Percentiles rank a stretch among this genome's conserved stretches.
phyloP scores from a whole-genome alignment of 2,113 vertebrate genomes.

The Pterocles orientalis region DNA sequence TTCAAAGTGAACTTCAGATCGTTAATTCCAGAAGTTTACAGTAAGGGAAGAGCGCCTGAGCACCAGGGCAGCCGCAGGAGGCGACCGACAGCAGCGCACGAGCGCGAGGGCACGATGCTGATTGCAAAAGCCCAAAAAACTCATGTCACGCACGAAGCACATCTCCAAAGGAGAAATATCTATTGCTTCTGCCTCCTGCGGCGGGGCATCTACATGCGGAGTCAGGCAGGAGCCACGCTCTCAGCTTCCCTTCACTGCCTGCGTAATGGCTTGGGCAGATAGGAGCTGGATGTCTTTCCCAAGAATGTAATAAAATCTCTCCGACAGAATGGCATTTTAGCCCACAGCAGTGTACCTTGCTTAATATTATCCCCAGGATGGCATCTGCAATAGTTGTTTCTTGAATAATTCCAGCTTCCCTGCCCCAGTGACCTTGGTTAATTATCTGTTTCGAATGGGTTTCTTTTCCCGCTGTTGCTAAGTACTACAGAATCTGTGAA shows the following conservation, averaged over 20 bases:
- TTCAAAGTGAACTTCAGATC: neutral
- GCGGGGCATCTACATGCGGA: rapidly evolving
- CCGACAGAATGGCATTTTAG: neutral
- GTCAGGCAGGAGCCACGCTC: neutral
- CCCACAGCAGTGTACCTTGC: neutral
- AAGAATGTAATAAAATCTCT: neutral
- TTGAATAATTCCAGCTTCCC: conserved; percentile 11
- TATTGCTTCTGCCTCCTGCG: neutral
- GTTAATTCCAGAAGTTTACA: neutral
- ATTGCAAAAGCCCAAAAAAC: neutral
- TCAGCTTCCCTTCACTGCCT: neutral
- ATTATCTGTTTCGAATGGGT: conserved; percentile 61
- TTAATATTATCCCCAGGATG: neutral
- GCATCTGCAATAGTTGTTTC: conserved; percentile 27
- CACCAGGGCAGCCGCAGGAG: rapidly evolving
- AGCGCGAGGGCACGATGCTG: neutral
- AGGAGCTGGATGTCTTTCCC: neutral
- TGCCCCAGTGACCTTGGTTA: conserved; percentile 59
- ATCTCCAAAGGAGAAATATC: neutral
- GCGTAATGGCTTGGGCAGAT: neutral
- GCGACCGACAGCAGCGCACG: rapidly evolving
- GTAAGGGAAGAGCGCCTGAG: neutral
- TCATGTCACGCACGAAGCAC: neutral
- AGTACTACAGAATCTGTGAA: conserved; percentile 1
- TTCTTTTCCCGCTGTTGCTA: conserved; percentile 52